Base-by-base conservation (phyloP, 2,113 vertebrate species). In the Embiotoca jacksoni region DNA sequence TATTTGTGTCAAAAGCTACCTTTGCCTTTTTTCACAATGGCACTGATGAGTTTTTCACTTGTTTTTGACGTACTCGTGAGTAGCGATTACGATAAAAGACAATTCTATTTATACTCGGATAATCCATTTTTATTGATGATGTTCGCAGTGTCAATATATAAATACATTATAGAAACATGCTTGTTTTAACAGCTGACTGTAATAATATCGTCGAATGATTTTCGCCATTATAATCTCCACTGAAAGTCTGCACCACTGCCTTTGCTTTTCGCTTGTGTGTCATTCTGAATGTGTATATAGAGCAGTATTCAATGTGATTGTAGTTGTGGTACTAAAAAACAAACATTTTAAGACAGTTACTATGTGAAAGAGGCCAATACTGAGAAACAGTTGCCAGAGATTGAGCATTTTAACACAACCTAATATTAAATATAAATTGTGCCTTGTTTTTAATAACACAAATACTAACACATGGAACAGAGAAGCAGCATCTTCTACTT, bases 241-340 rank as follows among this genome's bases (percentile, higher is more conserved):
- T 93, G 79, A 88, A 75, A 82, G 61, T 85, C 86, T 80, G 53
- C 84, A 88, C 49, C 85, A 89, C 89, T 91, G 89, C 59, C 16
- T n/a, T 64, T 67, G 30, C 46, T 72, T 23, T 65, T 59, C 37
- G 76, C 69, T 72, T 33, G 32, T 72, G 62, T 85, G 76, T 83
- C 54, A 85, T 72, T 80, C 33, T 79, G 63, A 49, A 58, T 84
- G 39, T 90, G 78, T 86, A 55, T 37, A 85, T 79, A 72, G 58
- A 60, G 65, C 56, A 80, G 57, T 63, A 37, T 81, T 91, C 66
- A 71, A 57, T 77, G 59, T 81, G 57, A 74, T 68, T 67, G 44
- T 52, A 50, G 49, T 9, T 55, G 15, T 69, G 57, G 74, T 69
- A 31, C 31, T 14, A 49, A 10, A 33, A 33, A 59, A 74, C 23